Conservation (phyloP, 2,888 invertebrate species). For the Mechanitis mazaeus region DNA sequence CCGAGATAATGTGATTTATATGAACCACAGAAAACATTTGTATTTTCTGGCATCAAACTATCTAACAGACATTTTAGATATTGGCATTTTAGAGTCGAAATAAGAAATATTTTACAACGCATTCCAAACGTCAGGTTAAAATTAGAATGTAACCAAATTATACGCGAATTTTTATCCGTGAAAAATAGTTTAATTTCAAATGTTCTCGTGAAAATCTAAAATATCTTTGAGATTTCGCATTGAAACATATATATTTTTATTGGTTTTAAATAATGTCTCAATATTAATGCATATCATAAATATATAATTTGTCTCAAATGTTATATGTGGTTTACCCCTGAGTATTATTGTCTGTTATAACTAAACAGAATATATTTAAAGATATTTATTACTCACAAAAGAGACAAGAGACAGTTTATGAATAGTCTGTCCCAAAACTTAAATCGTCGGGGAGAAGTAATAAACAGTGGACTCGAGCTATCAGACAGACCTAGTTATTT, state of each 20-base stretch:
- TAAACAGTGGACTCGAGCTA: not conserved
- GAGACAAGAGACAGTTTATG: constrained; percentile 1
- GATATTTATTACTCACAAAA: not conserved
- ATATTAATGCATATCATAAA: not conserved
- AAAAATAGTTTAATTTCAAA: not conserved
- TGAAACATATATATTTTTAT: no score
- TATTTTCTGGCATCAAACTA: not conserved
- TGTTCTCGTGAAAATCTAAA: not conserved
- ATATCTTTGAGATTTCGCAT: no score
- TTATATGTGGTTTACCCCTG: no score
- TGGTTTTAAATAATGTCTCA: no score
- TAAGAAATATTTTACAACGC: not conserved
- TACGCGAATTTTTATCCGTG: no score
- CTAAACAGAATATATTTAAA: not conserved
- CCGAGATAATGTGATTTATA: constrained; percentile 21
- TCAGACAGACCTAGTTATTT: not conserved
- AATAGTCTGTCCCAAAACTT: not conserved
- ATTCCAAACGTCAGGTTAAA: no score
- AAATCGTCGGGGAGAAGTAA: not conserved
- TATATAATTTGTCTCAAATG: not conserved
- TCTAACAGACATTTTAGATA: not conserved
- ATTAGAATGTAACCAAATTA: no score
- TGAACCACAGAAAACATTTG: not conserved
- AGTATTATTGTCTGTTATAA: not conserved
- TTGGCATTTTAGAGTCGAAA: not conserved